Base-by-base conservation (phyloP, 1,140 invertebrate species). In the Gonioctena quinquepunctata region DNA sequence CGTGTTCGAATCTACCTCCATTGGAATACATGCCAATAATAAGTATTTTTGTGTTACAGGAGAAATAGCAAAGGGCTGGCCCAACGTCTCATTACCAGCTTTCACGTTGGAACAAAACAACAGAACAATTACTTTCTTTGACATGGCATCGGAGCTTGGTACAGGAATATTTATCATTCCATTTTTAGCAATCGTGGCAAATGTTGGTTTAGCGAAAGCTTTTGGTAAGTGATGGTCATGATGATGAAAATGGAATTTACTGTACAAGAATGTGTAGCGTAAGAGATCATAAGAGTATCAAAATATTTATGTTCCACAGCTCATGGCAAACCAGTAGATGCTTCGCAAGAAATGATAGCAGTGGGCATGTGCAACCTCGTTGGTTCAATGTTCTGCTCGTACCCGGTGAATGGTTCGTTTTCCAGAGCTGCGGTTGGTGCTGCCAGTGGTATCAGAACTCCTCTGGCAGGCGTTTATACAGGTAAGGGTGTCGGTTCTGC, bases 171-270 rank as follows among this genome's bases (percentile, higher is more conserved):
- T 92, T 50, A 86, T 95, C 18, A 85, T 95, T 65, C 93, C 94
- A n/a, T 81, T 96, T 28, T 88, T 95, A 21, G 93, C 93, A 50
- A 90, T 95, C 6, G 84, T 96, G 19, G 93, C 94, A 56, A 94
- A 95, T 77, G 92, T 95, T 66, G 94, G 94, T 21, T 95, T 96
- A 76, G 93, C 93, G 4, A 96, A 96, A 85, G 91, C 92, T 7
- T 96, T 95, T 80, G 87, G 91, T 93, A 82, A 86, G 87, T 86
- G 79, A n/a, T n/a, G n/a, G n/a, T n/a, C n/a, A n/a, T n/a, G n/a
- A n/a, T n/a, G n/a, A n/a, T n/a, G n/a, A n/a, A n/a, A n/a, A n/a
- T n/a, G n/a, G n/a, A n/a, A n/a, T n/a, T n/a, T n/a, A n/a, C n/a
- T n/a, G n/a, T n/a, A n/a, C n/a, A n/a, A n/a, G n/a, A n/a, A n/a